Conservation (phyloP, 2,113 vertebrate species). For the Pristiophorus japonicus region DNA sequence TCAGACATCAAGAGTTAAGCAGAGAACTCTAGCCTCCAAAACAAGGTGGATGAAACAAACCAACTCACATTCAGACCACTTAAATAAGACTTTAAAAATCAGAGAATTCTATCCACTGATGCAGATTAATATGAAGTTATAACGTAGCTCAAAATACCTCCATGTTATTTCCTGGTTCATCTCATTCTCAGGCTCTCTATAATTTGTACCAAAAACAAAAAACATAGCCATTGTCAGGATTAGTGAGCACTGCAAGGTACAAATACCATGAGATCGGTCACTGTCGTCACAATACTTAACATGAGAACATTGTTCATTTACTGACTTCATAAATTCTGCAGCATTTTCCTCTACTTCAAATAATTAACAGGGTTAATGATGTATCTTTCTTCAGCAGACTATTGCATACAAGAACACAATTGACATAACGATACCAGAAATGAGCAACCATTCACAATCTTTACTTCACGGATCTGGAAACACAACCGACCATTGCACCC, state of each 20-base stretch:
- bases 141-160: constrained; percentile 60
- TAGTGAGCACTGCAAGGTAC: neutral
- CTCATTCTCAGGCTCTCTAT: constrained; percentile 69
- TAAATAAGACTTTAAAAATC: constrained; percentile 31
- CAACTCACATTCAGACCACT: constrained; percentile 16
- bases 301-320: neutral
- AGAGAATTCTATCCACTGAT: neutral
- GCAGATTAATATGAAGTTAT: neutral
- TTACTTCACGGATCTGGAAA: neutral
- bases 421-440: neutral
- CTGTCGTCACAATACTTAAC: neutral
- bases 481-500: neutral
- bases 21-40: neutral
- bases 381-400: neutral
- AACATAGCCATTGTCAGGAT: neutral
- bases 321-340: neutral
- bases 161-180: constrained; percentile 58
- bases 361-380: neutral
- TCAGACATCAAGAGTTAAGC: neutral
- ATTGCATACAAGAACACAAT: neutral
- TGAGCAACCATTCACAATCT: neutral
- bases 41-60: constrained; percentile 42
- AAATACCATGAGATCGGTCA: neutral
- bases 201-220: constrained; percentile 51
- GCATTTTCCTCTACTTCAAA: neutral